Evolutionary conservation across 2,113 vertebrate species (phyloP).

Genomic region (Ochotona curzoniae): DNA sequence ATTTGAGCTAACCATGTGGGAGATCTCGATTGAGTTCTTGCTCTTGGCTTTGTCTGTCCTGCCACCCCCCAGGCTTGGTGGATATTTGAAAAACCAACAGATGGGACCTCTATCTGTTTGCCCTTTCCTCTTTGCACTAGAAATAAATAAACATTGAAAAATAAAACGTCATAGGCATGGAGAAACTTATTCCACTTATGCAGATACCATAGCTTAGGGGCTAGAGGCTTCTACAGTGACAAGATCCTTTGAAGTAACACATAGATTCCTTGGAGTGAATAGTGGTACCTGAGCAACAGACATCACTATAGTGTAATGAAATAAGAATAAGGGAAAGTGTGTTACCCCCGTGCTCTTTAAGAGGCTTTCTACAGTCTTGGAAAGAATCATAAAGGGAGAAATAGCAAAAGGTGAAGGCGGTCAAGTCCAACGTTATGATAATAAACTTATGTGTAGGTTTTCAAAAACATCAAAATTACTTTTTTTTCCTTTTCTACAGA

Average conservation of each 20-base stretch:
- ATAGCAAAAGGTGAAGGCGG: not conserved
- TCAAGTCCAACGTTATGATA: not conserved
- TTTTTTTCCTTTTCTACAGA: too few relatives aligned
- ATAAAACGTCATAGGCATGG: not conserved
- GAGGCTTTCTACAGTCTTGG: not conserved
- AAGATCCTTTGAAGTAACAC: not conserved
- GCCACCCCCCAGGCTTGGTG: too few relatives aligned
- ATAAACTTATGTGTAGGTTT: too few relatives aligned
- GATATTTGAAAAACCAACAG: too few relatives aligned
- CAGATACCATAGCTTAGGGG: not conserved
- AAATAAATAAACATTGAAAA: too few relatives aligned
- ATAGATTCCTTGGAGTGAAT: not conserved
- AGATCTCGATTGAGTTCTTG: too few relatives aligned
- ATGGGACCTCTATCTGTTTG: too few relatives aligned
- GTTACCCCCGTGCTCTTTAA: not conserved
- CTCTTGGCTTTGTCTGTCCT: too few relatives aligned
- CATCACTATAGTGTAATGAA: not conserved
- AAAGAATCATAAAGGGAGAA: not conserved
- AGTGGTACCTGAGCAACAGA: not conserved
- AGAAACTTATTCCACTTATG: not conserved
- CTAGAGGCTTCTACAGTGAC: not conserved
- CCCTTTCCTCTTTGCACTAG: too few relatives aligned
- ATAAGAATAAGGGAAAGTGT: not conserved
- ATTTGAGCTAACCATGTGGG: too few relatives aligned
- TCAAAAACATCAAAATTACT: too few relatives aligned